phyloP scores from a whole-genome alignment of 2,113 vertebrate genomes.

The Bucco capensis region DNA sequence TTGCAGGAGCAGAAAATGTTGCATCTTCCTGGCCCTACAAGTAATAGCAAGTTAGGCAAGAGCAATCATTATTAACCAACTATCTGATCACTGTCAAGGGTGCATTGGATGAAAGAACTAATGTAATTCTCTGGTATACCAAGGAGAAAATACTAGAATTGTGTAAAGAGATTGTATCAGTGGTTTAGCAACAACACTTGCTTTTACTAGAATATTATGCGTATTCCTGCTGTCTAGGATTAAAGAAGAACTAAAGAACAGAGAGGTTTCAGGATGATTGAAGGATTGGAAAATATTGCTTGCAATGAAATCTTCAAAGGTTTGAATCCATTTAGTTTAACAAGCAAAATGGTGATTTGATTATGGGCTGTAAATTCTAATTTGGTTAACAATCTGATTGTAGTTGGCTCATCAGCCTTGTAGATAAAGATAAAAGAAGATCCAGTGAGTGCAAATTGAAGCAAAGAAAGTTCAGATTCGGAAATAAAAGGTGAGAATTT shows the following conservation, averaged over 20 bases:
- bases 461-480: background rate
- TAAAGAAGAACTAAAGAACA: background rate
- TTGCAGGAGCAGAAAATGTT: background rate
- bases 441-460: background rate
- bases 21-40: background rate
- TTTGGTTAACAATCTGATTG: constrained; percentile 16
- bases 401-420: background rate
- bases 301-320: background rate
- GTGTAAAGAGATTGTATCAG: background rate
- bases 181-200: background rate
- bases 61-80: background rate
- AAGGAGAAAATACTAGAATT: background rate
- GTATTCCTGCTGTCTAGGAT: background rate
- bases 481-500: constrained; percentile 12
- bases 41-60: background rate
- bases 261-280: background rate
- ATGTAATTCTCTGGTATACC: background rate
- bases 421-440: constrained; percentile 44
- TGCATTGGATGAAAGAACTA: background rate
- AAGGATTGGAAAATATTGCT: background rate
- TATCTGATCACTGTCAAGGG: background rate
- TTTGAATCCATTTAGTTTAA: background rate
- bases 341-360: background rate
- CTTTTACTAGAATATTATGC: background rate
- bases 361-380: constrained; percentile 13